Base-by-base conservation (phyloP, 2,888 invertebrate species). In the Acronicta aceris region DNA sequence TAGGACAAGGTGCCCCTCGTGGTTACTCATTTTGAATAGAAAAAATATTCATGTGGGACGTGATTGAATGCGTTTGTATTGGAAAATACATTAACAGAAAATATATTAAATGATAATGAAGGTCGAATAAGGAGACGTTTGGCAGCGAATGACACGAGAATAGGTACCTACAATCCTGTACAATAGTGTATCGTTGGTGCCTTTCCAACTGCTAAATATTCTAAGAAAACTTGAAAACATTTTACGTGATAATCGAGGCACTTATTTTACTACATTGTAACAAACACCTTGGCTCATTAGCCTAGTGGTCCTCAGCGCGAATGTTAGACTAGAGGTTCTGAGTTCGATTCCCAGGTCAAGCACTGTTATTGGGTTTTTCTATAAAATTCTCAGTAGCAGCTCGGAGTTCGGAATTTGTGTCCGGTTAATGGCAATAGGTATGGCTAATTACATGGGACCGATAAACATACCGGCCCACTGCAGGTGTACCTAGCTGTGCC, bases 1-100 rank as follows among this genome's bases (percentile, higher is more conserved):
- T 45, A 7, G 15, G 13, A 33, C 55, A 69, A 66, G 70, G 70
- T 62, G 70, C 38, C 15, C 41, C 15, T 36, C 33, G 33, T 27
- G 30, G 17, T 46, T 50, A 25, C 49, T 54, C 41, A 46, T 13
- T 33, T 33, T 45, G 63, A 54, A 48, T 55, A 50, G 33, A 62
- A 62, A 55, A 51, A 42, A 60, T 10, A 68, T 69, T 53, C 27
- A 62, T 33, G 50, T 42, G 27, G 9, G 27, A 46, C 49, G 38
- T 54, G 38, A 61, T 50, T 42, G 36, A 50, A 66, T 62, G 63
- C 30, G 17, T 41, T 49, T 50, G 30, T 38, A 16, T 41, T 61
- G 30, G 10, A 27, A 65, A 62, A 63, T 50, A 55, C n/a, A 33
- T 17, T 54, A 25, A 53, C 21, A 21, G 2, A 21, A 21, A 21